A percentile compares a stretch with the other conserved stretches of the same genome.
Conservation (phyloP, 1,140 invertebrate species). For the Trichonephila inaurata region DNA sequence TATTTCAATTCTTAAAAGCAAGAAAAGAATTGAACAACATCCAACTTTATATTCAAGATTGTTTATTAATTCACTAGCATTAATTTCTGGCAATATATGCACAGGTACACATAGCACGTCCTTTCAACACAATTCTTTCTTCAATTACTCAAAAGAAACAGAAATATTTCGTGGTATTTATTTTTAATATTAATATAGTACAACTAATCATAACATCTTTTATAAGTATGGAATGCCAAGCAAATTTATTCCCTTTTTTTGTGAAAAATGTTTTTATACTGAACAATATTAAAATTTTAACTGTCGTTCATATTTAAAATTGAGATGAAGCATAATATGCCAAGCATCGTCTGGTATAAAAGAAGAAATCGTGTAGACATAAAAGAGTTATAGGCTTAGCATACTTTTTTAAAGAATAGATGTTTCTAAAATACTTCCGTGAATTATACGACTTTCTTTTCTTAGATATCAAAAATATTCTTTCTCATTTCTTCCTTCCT, state of each 20-base stretch:
- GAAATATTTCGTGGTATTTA: too few relatives aligned
- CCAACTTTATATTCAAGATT: too few relatives aligned
- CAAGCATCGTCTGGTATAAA: background rate
- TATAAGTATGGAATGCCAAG: background rate
- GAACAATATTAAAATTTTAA: background rate
- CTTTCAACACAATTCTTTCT: too few relatives aligned
- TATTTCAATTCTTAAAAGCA: too few relatives aligned
- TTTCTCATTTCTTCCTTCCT: conserved; percentile 28
- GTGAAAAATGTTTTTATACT: background rate
- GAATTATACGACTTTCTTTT: background rate
- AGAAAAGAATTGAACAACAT: too few relatives aligned
- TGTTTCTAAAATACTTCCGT: background rate
- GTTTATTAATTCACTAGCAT: too few relatives aligned
- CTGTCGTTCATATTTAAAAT: background rate
- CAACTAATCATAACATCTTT: too few relatives aligned
- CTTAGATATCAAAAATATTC: background rate
- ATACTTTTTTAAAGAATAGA: conserved; percentile 16
- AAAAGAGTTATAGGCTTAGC: conserved; percentile 27
- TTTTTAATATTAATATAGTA: too few relatives aligned
- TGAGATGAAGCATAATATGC: conserved; percentile 17
- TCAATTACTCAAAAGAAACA: too few relatives aligned
- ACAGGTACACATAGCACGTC: too few relatives aligned
- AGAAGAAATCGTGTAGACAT: conserved; percentile 29
- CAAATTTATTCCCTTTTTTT: background rate
- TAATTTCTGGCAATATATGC: too few relatives aligned